Evolutionary conservation across 2,888 invertebrate species (phyloP), one percentile per base, ranked within the genome.

Genomic region (Bombylius discolor): DNA sequence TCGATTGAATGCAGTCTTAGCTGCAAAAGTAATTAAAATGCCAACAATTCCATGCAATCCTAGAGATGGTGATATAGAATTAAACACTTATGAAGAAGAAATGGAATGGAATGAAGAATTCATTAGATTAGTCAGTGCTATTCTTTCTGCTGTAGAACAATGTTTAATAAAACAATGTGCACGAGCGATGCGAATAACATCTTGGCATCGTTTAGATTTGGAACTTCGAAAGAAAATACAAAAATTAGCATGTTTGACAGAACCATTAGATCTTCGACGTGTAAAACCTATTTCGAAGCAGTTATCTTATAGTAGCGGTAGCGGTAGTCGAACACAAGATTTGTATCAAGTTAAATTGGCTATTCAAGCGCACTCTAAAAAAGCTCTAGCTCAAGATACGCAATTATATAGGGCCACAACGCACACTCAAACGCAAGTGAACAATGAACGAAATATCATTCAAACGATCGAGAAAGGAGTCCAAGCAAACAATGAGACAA

Each of bases 81-180:
- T 4, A 6, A 45, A 14, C n/a, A 14, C n/a, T 5, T 45, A 45
- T 14, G 45, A 45, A 66, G 69, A 73, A 53, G 76, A 76, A 53
- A 65, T 73, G 5, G 77, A 77, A 56, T 78, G 78, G 78, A 75
- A 76, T 52, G 72, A 79, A 51, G 73, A 78, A 55, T 81, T 80
- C 60, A 68, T 79, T 49, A 77, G 80, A 31, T 72, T 87, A 58
- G 72, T 87, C 52, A 78, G 78, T 56, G 81, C 82, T 57, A 76
- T 87, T 55, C 78, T 82, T 55, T 72, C 77, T n/a, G 79, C 83
- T 49, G 79, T 85, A 39, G 87, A 89, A 66, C 81, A 83, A 60
- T 83, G 84, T 64, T 74, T 89, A 49, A 81, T 86, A 9, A 77
- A 84, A 32, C 85, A 87, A 65, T 85, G 87, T 31, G 76, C 81